Conservation (phyloP, 2,888 invertebrate genomes). For the Sinodicranocentrus sp. region DNA sequence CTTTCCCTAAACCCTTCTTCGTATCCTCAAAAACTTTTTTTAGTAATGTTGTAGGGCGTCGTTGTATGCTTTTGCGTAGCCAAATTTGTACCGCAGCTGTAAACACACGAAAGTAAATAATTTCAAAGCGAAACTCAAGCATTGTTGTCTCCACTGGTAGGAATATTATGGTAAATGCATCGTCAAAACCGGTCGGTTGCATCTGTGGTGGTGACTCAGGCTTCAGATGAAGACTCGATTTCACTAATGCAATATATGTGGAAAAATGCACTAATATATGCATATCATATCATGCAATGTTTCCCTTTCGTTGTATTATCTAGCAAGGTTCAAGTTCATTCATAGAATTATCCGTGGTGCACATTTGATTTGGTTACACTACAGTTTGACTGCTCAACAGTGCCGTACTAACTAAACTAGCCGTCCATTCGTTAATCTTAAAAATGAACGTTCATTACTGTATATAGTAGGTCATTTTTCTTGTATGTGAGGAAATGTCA, state of each 20-base stretch:
- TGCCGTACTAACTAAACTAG: too few relatives aligned
- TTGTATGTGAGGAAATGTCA: not conserved
- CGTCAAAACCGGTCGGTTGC: conserved; percentile 38
- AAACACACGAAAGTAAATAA: too few relatives aligned
- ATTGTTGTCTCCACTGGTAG: not conserved
- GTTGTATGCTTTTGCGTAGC: too few relatives aligned
- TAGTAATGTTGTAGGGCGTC: too few relatives aligned
- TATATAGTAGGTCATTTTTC: conserved; percentile 5
- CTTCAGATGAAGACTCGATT: conserved; percentile 26
- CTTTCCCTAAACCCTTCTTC: conserved; percentile 29
- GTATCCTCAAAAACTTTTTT: too few relatives aligned
- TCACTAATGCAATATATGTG: conserved; percentile 41
- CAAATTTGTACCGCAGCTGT: too few relatives aligned
- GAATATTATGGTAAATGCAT: not conserved
- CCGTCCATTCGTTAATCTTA: too few relatives aligned
- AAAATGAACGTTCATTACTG: too few relatives aligned
- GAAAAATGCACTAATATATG: not conserved
- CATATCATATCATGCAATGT: not conserved
- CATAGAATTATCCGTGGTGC: not conserved
- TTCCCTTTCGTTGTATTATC: not conserved
- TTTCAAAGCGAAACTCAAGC: too few relatives aligned
- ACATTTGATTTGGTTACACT: too few relatives aligned
- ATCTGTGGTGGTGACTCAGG: not conserved
- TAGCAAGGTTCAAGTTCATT: conserved; percentile 8
- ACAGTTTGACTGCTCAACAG: not conserved